phyloP scores from a whole-genome alignment of 2,797 vertebrate genomes.

The Pogoniulus pusillus region DNA sequence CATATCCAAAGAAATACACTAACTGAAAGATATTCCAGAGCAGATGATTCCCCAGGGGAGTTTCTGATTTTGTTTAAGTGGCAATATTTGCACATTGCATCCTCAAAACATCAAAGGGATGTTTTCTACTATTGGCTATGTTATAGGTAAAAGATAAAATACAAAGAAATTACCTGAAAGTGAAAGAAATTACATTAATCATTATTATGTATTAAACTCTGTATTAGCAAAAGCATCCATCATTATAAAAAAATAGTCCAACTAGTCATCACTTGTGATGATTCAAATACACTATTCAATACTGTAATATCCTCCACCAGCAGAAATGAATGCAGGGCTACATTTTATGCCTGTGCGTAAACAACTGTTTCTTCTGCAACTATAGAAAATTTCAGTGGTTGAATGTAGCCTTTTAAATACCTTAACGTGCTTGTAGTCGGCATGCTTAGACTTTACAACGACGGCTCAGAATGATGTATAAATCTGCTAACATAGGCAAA shows the following conservation, averaged over 20 bases:
- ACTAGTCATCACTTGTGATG: background rate
- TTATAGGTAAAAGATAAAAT: background rate
- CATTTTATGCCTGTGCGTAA: background rate
- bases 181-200: background rate
- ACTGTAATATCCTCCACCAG: background rate
- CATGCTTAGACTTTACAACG: background rate
- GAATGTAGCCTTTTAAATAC: background rate
- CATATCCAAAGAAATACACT: background rate
- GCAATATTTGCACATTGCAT: background rate
- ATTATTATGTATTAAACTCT: background rate
- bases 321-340: background rate
- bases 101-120: background rate
- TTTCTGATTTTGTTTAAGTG: background rate
- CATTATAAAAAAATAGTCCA: background rate
- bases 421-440: accelerated
- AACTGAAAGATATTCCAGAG: background rate
- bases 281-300: background rate
- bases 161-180: background rate
- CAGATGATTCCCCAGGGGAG: background rate
- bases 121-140: accelerated
- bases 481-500: background rate
- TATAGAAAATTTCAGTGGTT: background rate
- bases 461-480: background rate
- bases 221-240: background rate
- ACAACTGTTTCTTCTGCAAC: background rate